These are phyloP conservation scores for Melanargia galathea DNA, from an alignment of 2,888 invertebrate species.

Conservation along the genomic window DNA sequence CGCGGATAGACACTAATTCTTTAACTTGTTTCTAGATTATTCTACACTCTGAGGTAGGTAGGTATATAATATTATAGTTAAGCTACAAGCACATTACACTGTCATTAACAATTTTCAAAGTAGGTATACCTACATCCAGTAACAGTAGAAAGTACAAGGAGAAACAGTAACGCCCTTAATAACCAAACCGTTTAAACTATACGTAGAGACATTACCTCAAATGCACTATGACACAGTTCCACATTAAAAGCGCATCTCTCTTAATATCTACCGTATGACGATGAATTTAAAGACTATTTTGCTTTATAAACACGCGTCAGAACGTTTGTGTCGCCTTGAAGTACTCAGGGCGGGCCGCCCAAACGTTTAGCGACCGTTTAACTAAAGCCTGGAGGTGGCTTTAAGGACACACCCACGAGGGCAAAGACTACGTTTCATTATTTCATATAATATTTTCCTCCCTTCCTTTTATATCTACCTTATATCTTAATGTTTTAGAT, in stretches of 20 bases:
- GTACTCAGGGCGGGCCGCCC: constrained; percentile 80
- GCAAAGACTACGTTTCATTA: constrained; percentile 43
- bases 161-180: constrained; percentile 61
- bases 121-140: not conserved
- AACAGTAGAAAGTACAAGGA: constrained; percentile 13
- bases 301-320: constrained; percentile 38
- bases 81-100: not conserved
- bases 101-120: not conserved
- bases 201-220: constrained; percentile 60
- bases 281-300: constrained; percentile 51
- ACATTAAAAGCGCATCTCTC: constrained; percentile 35
- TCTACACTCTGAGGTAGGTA: too few relatives aligned
- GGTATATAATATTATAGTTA: too few relatives aligned
- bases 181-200: constrained; percentile 71
- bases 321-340: constrained; percentile 56
- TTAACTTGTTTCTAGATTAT: too few relatives aligned
- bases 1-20: too few relatives aligned
- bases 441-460: constrained; percentile 19
- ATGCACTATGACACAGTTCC: constrained; percentile 61
- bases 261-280: constrained; percentile 43
- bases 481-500: not conserved
- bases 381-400: constrained; percentile 68
- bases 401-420: constrained; percentile 73
- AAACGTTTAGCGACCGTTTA: constrained; percentile 82
- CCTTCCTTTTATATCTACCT: not conserved